Conservation (phyloP, 2,888 invertebrate genomes). For the Dilophus febrilis region DNA sequence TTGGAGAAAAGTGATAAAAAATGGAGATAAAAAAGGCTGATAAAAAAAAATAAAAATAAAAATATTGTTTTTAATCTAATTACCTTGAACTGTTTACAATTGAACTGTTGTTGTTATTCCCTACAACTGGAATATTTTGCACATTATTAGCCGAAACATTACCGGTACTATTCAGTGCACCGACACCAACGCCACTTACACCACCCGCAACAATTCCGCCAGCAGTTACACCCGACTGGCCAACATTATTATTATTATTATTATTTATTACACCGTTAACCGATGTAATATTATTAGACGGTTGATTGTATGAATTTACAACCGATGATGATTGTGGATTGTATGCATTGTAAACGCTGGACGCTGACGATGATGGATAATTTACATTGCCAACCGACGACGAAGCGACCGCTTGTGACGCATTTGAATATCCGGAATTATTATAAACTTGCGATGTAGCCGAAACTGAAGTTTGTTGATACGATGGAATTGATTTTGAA, state of each 20-base stretch:
- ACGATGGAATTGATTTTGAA: conserved; percentile 20
- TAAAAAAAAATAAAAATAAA: conserved; percentile 2
- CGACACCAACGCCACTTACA: conserved; percentile 12
- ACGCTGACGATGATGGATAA: conserved; percentile 6
- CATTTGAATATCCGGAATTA: conserved; percentile 25
- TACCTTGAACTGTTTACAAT: conserved; percentile 25
- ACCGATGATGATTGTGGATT: conserved; percentile 20
- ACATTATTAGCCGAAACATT: conserved; percentile 19
- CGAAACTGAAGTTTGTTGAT: conserved; percentile 23
- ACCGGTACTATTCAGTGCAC: conserved; percentile 7
- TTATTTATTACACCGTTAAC: conserved; percentile 1
- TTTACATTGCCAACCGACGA: conserved; percentile 18
- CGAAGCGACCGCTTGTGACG: too few species aligned
- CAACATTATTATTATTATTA: too few species aligned
- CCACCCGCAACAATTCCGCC: conserved; percentile 4
- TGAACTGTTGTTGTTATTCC: conserved; percentile 22
- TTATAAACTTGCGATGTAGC: conserved; percentile 20
- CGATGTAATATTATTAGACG: conserved; percentile 9
- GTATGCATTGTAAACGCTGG: conserved; percentile 22
- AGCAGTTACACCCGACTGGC: too few species aligned
- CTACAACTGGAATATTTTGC: conserved; percentile 29
- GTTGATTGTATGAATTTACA: conserved; percentile 29
- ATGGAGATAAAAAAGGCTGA: background rate
- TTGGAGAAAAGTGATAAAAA: too few species aligned
- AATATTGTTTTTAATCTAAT: conserved; percentile 7